Percentiles rank a stretch among this genome's conserved stretches.
These are phyloP conservation scores for Notothenia rossii DNA, from an alignment of 2,113 vertebrate genomes.

Conservation along the genomic window DNA sequence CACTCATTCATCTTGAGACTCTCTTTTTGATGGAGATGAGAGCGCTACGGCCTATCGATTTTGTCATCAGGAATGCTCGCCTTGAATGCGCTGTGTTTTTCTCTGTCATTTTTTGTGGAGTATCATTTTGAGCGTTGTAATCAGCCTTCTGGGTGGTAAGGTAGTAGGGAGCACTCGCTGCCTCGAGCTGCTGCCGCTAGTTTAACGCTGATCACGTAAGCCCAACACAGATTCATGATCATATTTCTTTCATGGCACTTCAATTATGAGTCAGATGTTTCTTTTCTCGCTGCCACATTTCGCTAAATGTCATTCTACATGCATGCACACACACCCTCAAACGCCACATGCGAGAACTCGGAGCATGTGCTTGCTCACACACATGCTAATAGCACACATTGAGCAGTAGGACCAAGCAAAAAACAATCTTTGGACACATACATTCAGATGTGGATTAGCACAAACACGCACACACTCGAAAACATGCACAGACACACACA, in stretches of 20 bases:
- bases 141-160: conserved; percentile 59
- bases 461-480: conserved; percentile 13
- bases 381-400: conserved; percentile 2
- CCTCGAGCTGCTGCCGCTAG: conserved; percentile 29
- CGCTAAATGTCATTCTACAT: conserved; percentile 79
- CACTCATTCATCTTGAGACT: conserved; percentile 59
- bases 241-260: conserved; percentile 81
- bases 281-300: conserved; percentile 69
- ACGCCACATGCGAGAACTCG: conserved; percentile 25
- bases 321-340: conserved; percentile 61
- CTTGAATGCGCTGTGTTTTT: conserved; percentile 56
- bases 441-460: background rate
- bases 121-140: conserved; percentile 62
- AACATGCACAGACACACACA: conserved; percentile 11
- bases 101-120: conserved; percentile 56
- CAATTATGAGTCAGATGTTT: conserved; percentile 84
- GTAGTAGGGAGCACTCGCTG: conserved; percentile 22
- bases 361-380: conserved; percentile 10
- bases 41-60: conserved; percentile 65
- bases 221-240: conserved; percentile 73
- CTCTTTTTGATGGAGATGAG: conserved; percentile 69
- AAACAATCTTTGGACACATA: conserved; percentile 26
- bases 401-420: conserved; percentile 10
- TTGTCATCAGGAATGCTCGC: conserved; percentile 61
- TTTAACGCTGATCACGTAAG: conserved; percentile 63